A percentile compares a stretch with the other conserved stretches of the same genome.
Evolutionary conservation across 1,140 invertebrate genomes (phyloP).

Genomic region (Mamestra configurata): DNA sequence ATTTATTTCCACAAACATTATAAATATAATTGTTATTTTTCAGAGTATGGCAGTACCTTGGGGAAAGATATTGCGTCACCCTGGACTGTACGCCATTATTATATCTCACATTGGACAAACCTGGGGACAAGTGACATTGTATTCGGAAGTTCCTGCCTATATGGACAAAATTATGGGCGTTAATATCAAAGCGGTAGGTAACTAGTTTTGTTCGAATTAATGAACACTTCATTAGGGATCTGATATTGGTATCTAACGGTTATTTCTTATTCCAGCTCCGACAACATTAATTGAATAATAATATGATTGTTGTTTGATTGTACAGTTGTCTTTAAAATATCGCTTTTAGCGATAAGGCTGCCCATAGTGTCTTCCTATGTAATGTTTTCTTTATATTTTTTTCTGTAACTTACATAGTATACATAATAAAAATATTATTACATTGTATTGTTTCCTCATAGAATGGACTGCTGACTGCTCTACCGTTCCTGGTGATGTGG

Average conservation of each 20-base stretch:
- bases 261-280: too few species aligned
- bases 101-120: constrained; percentile 94
- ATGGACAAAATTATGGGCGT: constrained; percentile 94
- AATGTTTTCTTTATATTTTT: too few species aligned
- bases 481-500: constrained; percentile 90
- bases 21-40: constrained; percentile 44
- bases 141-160: constrained; percentile 95
- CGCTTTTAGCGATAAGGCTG: too few species aligned
- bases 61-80: constrained; percentile 91
- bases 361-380: too few species aligned
- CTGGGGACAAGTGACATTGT: constrained; percentile 96
- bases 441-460: constrained; percentile 68
- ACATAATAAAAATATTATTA: background rate
- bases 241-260: too few species aligned
- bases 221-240: too few species aligned
- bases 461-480: constrained; percentile 91
- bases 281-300: too few species aligned
- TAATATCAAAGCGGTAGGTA: constrained; percentile 91
- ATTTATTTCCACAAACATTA: too few species aligned
- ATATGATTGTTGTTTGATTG: too few species aligned
- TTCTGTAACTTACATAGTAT: too few species aligned
- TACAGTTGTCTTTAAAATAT: too few species aligned
- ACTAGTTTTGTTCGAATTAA: too few species aligned
- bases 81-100: constrained; percentile 94
- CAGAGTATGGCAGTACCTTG: constrained; percentile 90